phyloP scores from a whole-genome alignment of 2,797 vertebrate species.

The Prionace glauca region DNA sequence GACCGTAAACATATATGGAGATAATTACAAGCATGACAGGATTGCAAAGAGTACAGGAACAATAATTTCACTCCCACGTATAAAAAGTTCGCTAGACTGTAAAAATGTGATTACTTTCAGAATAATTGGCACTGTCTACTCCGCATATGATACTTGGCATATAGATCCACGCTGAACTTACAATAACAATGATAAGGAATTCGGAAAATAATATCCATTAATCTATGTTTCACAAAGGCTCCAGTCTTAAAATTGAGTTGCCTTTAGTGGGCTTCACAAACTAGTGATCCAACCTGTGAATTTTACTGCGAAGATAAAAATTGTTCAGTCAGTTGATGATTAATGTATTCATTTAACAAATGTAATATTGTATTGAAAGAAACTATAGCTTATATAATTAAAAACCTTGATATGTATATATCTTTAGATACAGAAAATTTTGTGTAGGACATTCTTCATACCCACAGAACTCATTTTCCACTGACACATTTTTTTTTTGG shows the following conservation, averaged over 20 bases:
- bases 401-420: no score
- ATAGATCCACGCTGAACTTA: neutral
- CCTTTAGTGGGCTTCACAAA: neutral
- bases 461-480: neutral
- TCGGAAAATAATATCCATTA: neutral
- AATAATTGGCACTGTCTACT: neutral
- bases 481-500: neutral
- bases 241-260: neutral
- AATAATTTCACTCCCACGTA: neutral
- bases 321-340: slow-evolving; percentile 4
- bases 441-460: neutral
- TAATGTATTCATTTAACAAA: neutral
- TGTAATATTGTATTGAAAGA: neutral
- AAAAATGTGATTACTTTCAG: slow-evolving; percentile 31
- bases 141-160: neutral
- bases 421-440: neutral
- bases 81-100: neutral
- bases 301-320: slow-evolving; percentile 3
- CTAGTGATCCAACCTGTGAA: neutral
- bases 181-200: neutral
- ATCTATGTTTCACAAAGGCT: neutral
- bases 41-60: neutral
- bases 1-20: neutral
- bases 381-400: neutral
- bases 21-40: slow-evolving; percentile 22